Evolutionary conservation across 2,888 invertebrate species (phyloP).

Genomic region (Panorpa germanica): DNA sequence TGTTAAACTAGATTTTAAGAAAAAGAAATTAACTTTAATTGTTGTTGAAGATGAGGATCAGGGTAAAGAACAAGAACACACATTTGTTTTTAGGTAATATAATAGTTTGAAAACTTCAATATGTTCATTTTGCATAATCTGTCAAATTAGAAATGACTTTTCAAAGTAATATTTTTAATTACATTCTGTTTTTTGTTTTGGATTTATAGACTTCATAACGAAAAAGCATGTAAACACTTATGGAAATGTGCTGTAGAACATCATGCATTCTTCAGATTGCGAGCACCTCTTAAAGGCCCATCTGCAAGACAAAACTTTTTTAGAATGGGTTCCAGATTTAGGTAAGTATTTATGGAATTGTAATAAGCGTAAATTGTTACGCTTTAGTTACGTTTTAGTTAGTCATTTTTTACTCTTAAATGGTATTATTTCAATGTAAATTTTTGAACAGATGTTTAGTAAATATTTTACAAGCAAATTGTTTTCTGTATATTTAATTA

Average conservation of each 20-base stretch:
- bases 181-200: slow-evolving; percentile 8
- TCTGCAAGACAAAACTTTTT: slow-evolving; percentile 90
- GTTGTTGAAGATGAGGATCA: slow-evolving; percentile 98
- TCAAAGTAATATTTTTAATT: not conserved
- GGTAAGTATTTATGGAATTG: slow-evolving; percentile 44
- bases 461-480: too few species aligned
- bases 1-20: slow-evolving; percentile 92
- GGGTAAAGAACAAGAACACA: slow-evolving; percentile 92
- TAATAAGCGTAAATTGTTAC: not conserved
- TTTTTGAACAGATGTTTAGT: too few species aligned
- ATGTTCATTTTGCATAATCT: too few species aligned
- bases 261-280: slow-evolving; percentile 94
- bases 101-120: slow-evolving; percentile 1
- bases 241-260: slow-evolving; percentile 99
- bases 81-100: slow-evolving; percentile 76
- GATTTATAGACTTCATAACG: slow-evolving; percentile 54
- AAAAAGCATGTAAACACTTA: slow-evolving; percentile 96
- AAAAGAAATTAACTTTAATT: slow-evolving; percentile 88
- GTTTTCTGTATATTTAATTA: too few species aligned
- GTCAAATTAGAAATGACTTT: slow-evolving; percentile 1
- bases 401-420: too few species aligned
- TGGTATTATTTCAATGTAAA: too few species aligned
- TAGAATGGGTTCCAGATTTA: slow-evolving; percentile 94
- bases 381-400: too few species aligned
- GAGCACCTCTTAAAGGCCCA: slow-evolving; percentile 74